Conservation (phyloP, 2,113 vertebrate genomes). For the Gila orcuttii region DNA sequence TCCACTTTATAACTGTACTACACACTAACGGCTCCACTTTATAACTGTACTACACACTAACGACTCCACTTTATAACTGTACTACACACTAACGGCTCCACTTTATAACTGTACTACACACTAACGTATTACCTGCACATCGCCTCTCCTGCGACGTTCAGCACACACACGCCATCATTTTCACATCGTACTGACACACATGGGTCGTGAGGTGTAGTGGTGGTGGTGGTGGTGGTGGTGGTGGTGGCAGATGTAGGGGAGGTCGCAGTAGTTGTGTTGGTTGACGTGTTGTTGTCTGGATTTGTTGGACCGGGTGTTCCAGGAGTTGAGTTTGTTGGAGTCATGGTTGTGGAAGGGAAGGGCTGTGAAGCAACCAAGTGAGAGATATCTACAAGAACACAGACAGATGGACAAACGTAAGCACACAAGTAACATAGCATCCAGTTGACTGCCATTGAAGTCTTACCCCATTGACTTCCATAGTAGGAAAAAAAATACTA, state of each 20-base stretch:
- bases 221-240: fast-evolving
- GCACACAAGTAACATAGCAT: no score
- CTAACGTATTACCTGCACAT: constrained; percentile 83
- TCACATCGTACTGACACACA: constrained; percentile 77
- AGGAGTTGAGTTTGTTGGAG: not conserved
- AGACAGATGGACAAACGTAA: not conserved
- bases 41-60: no score
- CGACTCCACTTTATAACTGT: no score
- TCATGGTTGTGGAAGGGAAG: constrained; percentile 48
- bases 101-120: no score
- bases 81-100: no score
- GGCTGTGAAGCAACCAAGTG: constrained; percentile 74
- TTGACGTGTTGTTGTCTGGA: not conserved
- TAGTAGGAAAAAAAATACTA: no score
- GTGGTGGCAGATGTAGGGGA: not conserved
- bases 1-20: no score
- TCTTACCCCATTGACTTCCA: no score
- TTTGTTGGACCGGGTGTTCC: not conserved
- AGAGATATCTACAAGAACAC: constrained; percentile 79
- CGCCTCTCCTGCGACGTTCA: constrained; percentile 22
- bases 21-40: no score
- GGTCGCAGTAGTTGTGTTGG: not conserved
- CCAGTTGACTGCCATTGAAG: no score
- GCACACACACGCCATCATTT: constrained; percentile 81
- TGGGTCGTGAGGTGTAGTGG: not conserved